phyloP scores from a whole-genome alignment of 2,797 vertebrate species.

The Sebastes vulpes region DNA sequence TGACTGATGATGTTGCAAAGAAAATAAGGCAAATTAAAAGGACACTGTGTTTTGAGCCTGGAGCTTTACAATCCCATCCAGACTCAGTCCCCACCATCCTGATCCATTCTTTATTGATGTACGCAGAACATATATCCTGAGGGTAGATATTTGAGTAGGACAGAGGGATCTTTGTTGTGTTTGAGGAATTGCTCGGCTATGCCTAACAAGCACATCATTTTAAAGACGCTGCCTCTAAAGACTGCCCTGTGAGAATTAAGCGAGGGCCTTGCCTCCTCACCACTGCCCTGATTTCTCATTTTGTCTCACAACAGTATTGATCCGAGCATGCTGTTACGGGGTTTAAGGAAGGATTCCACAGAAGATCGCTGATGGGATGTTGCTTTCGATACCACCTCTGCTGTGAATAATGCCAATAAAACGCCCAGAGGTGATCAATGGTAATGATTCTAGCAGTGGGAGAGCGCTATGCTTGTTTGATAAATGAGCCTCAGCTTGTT shows the following conservation, averaged over 20 bases:
- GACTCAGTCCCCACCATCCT: not conserved
- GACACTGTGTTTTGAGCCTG: not conserved
- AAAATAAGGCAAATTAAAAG: constrained; percentile 20
- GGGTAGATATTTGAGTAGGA: constrained; percentile 24
- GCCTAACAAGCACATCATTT: constrained; percentile 48
- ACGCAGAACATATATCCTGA: constrained; percentile 42
- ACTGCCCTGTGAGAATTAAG: constrained; percentile 30
- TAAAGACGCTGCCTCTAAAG: constrained; percentile 31
- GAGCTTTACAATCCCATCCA: constrained; percentile 9
- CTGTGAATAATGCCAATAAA: constrained; percentile 49
- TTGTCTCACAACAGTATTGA: constrained; percentile 61
- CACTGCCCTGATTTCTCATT: constrained; percentile 28
- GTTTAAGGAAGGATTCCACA: constrained; percentile 53
- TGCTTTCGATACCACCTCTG: constrained; percentile 40
- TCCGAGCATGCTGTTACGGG: constrained; percentile 49
- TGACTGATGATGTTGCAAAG: constrained; percentile 20
- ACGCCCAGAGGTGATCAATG: constrained; percentile 41
- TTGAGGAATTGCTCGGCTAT: constrained; percentile 33
- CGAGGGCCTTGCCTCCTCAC: constrained; percentile 6
- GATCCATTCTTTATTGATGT: constrained; percentile 41
- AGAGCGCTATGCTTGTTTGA: constrained; percentile 19
- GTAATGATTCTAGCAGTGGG: constrained; percentile 27
- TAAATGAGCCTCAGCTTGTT: constrained; percentile 14
- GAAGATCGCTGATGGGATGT: constrained; percentile 31
- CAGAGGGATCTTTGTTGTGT: constrained; percentile 20